These are phyloP conservation scores for Ochotona princeps DNA, from an alignment of 2,113 vertebrate species.

Conservation along the genomic window DNA sequence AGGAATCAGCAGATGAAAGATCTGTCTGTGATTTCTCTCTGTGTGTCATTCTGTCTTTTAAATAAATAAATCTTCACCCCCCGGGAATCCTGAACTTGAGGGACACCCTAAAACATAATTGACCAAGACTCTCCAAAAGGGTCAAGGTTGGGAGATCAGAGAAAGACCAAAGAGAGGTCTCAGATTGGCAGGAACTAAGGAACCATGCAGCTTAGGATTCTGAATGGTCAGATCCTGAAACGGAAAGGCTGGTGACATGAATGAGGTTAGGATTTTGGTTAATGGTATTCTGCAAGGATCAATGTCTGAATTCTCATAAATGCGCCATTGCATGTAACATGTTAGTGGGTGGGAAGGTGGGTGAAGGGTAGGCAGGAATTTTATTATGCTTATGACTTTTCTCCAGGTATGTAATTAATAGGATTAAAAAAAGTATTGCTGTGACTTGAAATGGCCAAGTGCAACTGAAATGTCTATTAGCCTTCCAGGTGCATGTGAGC, in stretches of 20 bases:
- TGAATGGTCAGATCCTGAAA: background rate
- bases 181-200: background rate
- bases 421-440: background rate
- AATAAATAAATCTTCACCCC: background rate
- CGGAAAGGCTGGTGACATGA: background rate
- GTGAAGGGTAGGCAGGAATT: background rate
- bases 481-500: slow-evolving; percentile 35
- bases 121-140: background rate
- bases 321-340: background rate
- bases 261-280: background rate
- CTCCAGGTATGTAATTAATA: background rate
- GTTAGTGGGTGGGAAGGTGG: background rate
- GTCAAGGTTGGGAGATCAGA: background rate
- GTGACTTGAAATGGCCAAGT: slow-evolving; percentile 18
- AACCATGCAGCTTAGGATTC: background rate
- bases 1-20: no score
- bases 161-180: background rate
- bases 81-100: background rate
- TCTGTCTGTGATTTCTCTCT: no score
- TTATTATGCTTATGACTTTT: background rate
- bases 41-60: no score
- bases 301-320: background rate
- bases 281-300: background rate
- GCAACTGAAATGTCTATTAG: slow-evolving; percentile 55
- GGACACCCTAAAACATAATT: background rate